Evolutionary conservation across 2,797 vertebrate species (phyloP).

Genomic region (Crax fasciolata): DNA sequence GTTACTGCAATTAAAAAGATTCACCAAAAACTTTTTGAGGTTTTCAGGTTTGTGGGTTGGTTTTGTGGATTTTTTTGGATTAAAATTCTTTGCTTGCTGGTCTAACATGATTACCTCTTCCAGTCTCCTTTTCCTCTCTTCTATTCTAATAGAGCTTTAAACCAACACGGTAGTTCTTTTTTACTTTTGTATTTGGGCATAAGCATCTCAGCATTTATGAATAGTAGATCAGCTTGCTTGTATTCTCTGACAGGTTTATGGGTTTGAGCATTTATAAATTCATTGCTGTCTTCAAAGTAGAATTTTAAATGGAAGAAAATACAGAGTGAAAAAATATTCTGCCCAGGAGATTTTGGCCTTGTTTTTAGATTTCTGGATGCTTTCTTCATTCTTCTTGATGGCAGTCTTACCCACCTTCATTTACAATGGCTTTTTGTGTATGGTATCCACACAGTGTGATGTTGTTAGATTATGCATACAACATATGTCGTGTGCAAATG

Average conservation of each 20-base stretch:
- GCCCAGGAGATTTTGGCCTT: background rate
- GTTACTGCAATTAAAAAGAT: slow-evolving; percentile 59
- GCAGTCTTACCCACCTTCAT: background rate
- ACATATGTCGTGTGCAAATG: background rate
- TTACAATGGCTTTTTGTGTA: background rate
- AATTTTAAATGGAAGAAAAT: background rate
- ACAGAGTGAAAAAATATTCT: background rate
- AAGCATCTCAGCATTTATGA: background rate
- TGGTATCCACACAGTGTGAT: rapidly evolving
- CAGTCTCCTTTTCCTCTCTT: background rate
- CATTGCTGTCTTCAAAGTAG: background rate
- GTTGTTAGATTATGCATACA: background rate
- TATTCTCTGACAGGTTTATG: background rate
- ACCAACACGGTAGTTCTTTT: background rate
- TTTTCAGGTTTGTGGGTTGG: background rate
- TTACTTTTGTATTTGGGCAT: slow-evolving; percentile 3
- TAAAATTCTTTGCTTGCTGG: slow-evolving; percentile 24
- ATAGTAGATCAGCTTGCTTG: background rate
- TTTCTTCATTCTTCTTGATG: background rate
- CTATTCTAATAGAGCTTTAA: background rate
- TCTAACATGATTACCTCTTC: slow-evolving; percentile 20
- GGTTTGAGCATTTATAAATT: background rate
- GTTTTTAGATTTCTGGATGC: background rate
- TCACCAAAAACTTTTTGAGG: slow-evolving; percentile 25
- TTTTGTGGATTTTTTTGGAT: background rate